phyloP scores from a whole-genome alignment of 2,113 vertebrate genomes.

The Muscicapa adusta region DNA sequence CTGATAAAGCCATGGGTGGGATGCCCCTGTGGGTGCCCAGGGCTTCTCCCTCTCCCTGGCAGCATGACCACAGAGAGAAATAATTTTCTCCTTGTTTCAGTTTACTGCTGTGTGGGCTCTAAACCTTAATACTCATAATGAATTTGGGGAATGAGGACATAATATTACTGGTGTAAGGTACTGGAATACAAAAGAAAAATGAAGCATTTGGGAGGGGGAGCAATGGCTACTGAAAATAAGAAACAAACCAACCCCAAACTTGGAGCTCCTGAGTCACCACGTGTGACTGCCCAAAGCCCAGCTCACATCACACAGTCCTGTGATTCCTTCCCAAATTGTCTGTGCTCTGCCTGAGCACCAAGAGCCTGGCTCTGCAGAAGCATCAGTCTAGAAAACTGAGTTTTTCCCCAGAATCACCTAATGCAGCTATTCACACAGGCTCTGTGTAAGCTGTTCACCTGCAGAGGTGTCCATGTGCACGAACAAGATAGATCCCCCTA shows the following conservation, averaged over 20 bases:
- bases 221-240: not conserved
- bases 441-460: not conserved
- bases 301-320: accelerated
- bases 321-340: not conserved
- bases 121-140: not conserved
- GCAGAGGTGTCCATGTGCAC: accelerated
- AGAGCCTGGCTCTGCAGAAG: not conserved
- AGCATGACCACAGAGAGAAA: not conserved
- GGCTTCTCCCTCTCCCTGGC: not conserved
- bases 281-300: not conserved
- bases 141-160: not conserved
- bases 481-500: not conserved
- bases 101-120: not conserved
- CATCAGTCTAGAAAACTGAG: not conserved
- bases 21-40: too few species aligned
- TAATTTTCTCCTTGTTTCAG: not conserved
- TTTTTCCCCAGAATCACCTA: not conserved
- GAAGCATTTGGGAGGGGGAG: not conserved
- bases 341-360: not conserved
- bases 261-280: not conserved
- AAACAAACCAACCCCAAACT: not conserved
- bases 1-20: not conserved
- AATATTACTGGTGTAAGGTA: not conserved
- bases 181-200: not conserved
- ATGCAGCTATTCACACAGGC: not conserved